Evolutionary conservation across 1,140 invertebrate species (phyloP).

Genomic region (Caenorhabditis remanei): DNA sequence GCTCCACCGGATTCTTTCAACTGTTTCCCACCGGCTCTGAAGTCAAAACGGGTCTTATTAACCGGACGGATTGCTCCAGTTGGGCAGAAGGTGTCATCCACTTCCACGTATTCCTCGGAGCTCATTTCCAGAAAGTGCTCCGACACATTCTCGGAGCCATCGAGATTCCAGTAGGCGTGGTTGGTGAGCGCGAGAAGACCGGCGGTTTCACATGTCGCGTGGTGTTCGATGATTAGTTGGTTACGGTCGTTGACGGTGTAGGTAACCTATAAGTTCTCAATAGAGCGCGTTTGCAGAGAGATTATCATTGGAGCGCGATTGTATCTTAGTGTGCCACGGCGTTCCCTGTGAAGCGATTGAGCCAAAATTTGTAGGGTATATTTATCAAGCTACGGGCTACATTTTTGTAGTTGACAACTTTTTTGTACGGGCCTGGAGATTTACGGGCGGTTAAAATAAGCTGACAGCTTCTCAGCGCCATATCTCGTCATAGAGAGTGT

Average conservation of each 20-base stretch:
- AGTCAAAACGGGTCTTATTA: slow-evolving; percentile 28
- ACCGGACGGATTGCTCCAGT: slow-evolving; percentile 36
- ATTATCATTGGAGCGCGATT: neutral
- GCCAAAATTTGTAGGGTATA: too few relatives aligned
- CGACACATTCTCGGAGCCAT: slow-evolving; percentile 39
- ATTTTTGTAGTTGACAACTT: too few relatives aligned
- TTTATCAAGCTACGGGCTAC: too few relatives aligned
- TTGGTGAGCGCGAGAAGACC: slow-evolving; percentile 50
- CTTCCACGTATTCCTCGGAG: slow-evolving; percentile 35
- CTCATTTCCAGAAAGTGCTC: slow-evolving; percentile 36
- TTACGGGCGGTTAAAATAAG: too few relatives aligned
- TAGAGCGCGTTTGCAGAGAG: too few relatives aligned
- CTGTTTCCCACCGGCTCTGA: neutral
- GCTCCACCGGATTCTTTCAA: neutral
- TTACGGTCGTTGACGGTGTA: slow-evolving; percentile 59
- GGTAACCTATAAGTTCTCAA: slow-evolving; percentile 4
- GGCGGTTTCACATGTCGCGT: slow-evolving; percentile 22
- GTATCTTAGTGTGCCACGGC: neutral
- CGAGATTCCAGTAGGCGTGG: slow-evolving; percentile 57
- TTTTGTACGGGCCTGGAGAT: too few relatives aligned
- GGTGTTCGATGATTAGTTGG: slow-evolving; percentile 55
- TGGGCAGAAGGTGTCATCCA: slow-evolving; percentile 42
- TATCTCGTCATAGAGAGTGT: too few relatives aligned
- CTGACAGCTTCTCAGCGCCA: too few relatives aligned
- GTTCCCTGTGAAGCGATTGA: too few relatives aligned